A percentile compares a stretch with the other conserved stretches of the same genome.
These are phyloP conservation scores for Colletes latitarsis DNA, from an alignment of 1,140 invertebrate genomes.

Conservation along the genomic window DNA sequence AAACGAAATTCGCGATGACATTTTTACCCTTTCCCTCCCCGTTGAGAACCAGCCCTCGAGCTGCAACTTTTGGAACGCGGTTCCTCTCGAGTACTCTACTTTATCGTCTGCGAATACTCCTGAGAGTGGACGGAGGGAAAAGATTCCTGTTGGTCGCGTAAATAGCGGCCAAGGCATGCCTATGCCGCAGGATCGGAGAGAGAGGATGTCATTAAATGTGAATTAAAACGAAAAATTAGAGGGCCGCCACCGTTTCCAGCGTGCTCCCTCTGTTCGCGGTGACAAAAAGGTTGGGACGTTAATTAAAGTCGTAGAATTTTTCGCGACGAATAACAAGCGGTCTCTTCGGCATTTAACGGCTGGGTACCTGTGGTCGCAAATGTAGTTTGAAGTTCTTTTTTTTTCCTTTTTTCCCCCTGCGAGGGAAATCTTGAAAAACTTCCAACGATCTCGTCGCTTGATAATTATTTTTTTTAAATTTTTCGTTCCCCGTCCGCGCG, in stretches of 20 bases:
- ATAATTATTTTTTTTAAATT: not conserved
- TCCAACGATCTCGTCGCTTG: not conserved
- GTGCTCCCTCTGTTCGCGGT: not conserved
- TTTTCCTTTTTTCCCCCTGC: constrained; percentile 7
- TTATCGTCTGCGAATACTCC: not conserved
- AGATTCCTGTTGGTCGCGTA: constrained; percentile 18
- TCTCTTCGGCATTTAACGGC: constrained; percentile 28
- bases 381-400: constrained; percentile 1
- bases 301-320: constrained; percentile 47
- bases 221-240: constrained; percentile 52
- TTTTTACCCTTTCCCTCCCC: not conserved
- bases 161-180: constrained; percentile 30
- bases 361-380: not conserved
- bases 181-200: not conserved
- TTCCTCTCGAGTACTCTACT: constrained; percentile 31
- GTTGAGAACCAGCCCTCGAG: constrained; percentile 10
- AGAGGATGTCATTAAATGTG: constrained; percentile 37
- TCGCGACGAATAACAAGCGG: constrained; percentile 20
- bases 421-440: not conserved
- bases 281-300: constrained; percentile 33
- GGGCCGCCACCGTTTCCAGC: constrained; percentile 9
- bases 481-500: not conserved
- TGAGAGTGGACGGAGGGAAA: not conserved
- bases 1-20: not conserved
- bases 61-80: not conserved